Base-by-base conservation (phyloP, 2,797 vertebrate genomes). In the Falco berigora region DNA sequence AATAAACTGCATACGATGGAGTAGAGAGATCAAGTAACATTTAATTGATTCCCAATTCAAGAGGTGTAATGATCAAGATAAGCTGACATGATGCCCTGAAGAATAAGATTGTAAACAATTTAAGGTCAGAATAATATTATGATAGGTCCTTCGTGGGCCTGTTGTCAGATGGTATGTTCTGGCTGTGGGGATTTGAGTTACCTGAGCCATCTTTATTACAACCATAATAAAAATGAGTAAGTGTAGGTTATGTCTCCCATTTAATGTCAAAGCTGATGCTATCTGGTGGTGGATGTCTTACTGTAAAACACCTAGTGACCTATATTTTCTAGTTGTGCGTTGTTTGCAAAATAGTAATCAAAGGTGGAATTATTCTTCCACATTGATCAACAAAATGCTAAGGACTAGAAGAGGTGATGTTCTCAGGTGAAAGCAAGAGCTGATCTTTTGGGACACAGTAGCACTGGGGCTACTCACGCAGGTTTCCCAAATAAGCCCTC, bases 1-100 rank as follows among this genome's bases (percentile, higher is more conserved):
- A 95, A 86, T 42, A 72, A 86, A 64, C 55, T 12, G 13, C 3
- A 10, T 28, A 19, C 42, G 79, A 85, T 62, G 55, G 76, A 90
- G 61, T 3, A 8, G 62, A 72, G 58, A 90, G 27, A 92, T 86
- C 53, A 76, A 80, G 75, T n/a, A 42, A 74, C 64, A 58, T 66
- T 79, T 78, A 93, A 92, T 76, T 92, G 72, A 88, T 80, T 79
- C 64, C n/a, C 20, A 44, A 5, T 77, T 92, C 56, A 83, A 68
- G 85, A 86, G 46, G 28, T 20, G 28, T 23, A 82, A 86, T 50
- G 68, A 82, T 71, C 18, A 53, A 71, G 78, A 71, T 74, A 94
- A 88, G n/a, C 15, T 72, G 75, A 58, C 32, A 28, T 7, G 15
- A 80, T 80, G 32, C 52, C 32, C 58, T 72, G 49, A 80, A 81